Evolutionary conservation across 2,797 vertebrate species (phyloP).

Genomic region (Chiroxiphia lanceolata): DNA sequence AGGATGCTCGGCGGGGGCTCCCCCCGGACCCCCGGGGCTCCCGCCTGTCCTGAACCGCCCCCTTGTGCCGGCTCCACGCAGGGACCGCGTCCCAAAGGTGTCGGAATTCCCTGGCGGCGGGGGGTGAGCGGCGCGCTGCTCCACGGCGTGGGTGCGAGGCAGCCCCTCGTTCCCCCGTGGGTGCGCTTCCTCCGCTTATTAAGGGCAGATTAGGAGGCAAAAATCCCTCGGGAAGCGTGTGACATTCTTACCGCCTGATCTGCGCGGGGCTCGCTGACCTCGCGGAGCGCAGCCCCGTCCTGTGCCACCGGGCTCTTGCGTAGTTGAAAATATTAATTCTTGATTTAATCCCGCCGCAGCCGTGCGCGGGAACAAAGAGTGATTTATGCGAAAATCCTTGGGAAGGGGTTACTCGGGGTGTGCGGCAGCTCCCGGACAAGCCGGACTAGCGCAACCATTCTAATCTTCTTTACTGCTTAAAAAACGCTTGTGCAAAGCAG

Average conservation of each 20-base stretch:
- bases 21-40: not conserved
- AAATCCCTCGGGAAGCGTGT: constrained; percentile 19
- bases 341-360: not conserved
- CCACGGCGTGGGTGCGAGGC: constrained; percentile 3
- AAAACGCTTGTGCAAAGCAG: not conserved
- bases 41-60: constrained; percentile 43
- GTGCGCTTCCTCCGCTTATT: constrained; percentile 11
- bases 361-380: constrained; percentile 4
- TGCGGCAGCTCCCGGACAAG: not conserved
- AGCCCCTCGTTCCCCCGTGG: not conserved
- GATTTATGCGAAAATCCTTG: constrained; percentile 24
- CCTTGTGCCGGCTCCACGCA: constrained; percentile 44
- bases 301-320: not conserved
- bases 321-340: constrained; percentile 4
- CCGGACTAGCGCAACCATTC: not conserved
- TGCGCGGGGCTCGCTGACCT: not conserved
- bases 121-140: not conserved
- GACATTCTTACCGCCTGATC: constrained; percentile 26
- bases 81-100: not conserved
- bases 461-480: constrained; percentile 19
- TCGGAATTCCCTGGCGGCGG: not conserved
- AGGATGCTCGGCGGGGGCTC: not conserved
- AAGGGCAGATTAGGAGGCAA: constrained; percentile 26
- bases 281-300: not conserved
- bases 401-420: not conserved